Evolutionary conservation across 2,888 invertebrate species (phyloP), one percentile per base, ranked within the genome.

Genomic region (Drosophila kokeensis): DNA sequence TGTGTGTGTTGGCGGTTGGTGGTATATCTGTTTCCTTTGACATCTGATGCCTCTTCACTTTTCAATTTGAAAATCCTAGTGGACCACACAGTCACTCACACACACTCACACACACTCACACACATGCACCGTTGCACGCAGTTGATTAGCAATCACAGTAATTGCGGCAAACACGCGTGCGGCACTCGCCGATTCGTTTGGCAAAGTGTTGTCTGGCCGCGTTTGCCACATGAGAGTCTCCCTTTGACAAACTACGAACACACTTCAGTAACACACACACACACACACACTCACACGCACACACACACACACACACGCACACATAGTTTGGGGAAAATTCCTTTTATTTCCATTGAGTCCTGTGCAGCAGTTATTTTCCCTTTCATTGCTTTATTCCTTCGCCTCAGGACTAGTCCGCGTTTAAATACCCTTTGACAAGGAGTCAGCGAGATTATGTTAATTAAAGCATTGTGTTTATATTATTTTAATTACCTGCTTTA

Each of bases 131-230:
- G 27, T 27, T 36, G 54, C 45, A 45, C 24, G 24, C 27, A 60
- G 21, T 79, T 84, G 73, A 83, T 79, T 72, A 59, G 70, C 72
- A 82, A 76, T 79, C 68, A 76, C 83, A 66, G 71, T 82, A 81
- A 87, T 87, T 87, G 84, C 61, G 65, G 52, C 42, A 59, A 58
- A 40, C 48, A 53, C 21, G 7, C 54, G 34, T 18, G 7, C 60
- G 40, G 53, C 27, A 29, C 40, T n/a, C 38, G 50, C 8, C 48
- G 71, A 65, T 78, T 61, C 65, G 58, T 63, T 68, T 80, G 64
- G 54, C 74, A 86, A 77, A 77, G 65, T 76, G 72, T 75, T 62
- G 52, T 52, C 59, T 50, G 73, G 55, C 64, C 48, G 66, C 40
- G 38, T 30, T 18, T 40, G 49, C 40, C 57, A 30, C 63, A 29